Evolutionary conservation across 2,888 invertebrate species (phyloP).

Genomic region (Tipula confusa): DNA sequence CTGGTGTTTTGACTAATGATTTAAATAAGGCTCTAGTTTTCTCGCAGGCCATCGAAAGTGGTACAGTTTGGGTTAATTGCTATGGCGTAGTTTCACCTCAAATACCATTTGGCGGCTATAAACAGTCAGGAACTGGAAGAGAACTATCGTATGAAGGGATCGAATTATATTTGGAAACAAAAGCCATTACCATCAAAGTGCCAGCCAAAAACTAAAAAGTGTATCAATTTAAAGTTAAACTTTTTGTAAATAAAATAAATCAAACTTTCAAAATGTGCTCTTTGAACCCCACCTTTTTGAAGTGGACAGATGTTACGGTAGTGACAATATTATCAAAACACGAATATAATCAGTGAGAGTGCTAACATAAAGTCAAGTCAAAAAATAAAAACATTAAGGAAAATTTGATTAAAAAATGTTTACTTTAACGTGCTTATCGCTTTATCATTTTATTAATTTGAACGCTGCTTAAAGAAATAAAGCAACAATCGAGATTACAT

Average conservation of each 20-base stretch:
- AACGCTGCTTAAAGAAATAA: neutral
- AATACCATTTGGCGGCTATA: slow-evolving; percentile 86
- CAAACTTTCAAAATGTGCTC: too few species aligned
- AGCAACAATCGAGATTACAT: neutral
- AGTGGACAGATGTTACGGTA: neutral
- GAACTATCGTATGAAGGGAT: slow-evolving; percentile 71
- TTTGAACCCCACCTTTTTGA: neutral
- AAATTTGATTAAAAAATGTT: neutral
- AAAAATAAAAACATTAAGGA: neutral
- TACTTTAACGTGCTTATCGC: too few species aligned
- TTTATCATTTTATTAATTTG: neutral
- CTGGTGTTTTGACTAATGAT: slow-evolving; percentile 76
- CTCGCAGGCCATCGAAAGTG: slow-evolving; percentile 69
- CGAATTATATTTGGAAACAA: slow-evolving; percentile 71
- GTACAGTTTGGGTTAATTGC: slow-evolving; percentile 69
- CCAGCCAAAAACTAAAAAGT: slow-evolving; percentile 38
- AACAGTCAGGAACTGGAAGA: slow-evolving; percentile 79
- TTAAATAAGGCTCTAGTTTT: slow-evolving; percentile 71
- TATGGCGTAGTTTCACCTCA: slow-evolving; percentile 55
- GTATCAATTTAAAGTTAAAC: neutral
- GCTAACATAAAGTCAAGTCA: too few species aligned
- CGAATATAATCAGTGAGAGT: neutral
- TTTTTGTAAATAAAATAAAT: neutral
- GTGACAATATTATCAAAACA: neutral
- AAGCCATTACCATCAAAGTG: slow-evolving; percentile 63